These are phyloP conservation scores for Drosophila kanekoi DNA, from an alignment of 2,888 invertebrate genomes.

Conservation along the genomic window DNA sequence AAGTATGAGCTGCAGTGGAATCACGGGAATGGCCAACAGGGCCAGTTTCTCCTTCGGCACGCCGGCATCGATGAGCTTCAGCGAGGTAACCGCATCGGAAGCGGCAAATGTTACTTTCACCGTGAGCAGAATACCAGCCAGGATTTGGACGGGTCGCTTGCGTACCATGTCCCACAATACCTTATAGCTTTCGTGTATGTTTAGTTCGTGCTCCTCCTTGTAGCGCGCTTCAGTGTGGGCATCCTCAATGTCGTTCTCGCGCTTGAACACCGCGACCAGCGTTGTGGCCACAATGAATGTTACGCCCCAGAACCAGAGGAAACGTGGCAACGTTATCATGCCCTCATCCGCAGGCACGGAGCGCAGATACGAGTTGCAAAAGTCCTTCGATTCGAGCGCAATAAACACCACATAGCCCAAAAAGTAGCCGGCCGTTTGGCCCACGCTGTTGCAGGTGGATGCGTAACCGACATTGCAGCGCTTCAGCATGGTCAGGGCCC, in stretches of 20 bases:
- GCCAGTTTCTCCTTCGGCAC: constrained; percentile 98
- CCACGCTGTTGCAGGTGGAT: constrained; percentile 99
- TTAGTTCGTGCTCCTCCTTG: constrained; percentile 84
- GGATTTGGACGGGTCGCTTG: constrained; percentile 92
- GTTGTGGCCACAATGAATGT: constrained; percentile 96
- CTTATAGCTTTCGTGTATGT: constrained; percentile 91
- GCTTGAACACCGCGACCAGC: constrained; percentile 94
- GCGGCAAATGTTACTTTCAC: constrained; percentile 98
- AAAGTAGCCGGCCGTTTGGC: constrained; percentile 99
- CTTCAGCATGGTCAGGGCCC: constrained; percentile 99
- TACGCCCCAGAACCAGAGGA: constrained; percentile 97
- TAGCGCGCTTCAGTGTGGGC: constrained; percentile 79
- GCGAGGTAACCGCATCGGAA: constrained; percentile 96
- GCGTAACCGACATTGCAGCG: constrained; percentile 99
- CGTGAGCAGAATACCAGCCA: constrained; percentile 93
- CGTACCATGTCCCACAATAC: constrained; percentile 93
- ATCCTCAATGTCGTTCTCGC: constrained; percentile 88
- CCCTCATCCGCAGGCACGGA: constrained; percentile 89
- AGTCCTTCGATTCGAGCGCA: constrained; percentile 97
- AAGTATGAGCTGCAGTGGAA: constrained; percentile 96
- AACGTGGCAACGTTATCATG: constrained; percentile 91
- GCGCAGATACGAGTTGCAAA: constrained; percentile 97
- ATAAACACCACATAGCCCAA: constrained; percentile 98
- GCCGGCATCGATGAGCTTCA: constrained; percentile 98
- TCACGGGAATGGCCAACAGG: constrained; percentile 95